phyloP scores from a whole-genome alignment of 2,888 invertebrate genomes.

The Tridacna crocea region DNA sequence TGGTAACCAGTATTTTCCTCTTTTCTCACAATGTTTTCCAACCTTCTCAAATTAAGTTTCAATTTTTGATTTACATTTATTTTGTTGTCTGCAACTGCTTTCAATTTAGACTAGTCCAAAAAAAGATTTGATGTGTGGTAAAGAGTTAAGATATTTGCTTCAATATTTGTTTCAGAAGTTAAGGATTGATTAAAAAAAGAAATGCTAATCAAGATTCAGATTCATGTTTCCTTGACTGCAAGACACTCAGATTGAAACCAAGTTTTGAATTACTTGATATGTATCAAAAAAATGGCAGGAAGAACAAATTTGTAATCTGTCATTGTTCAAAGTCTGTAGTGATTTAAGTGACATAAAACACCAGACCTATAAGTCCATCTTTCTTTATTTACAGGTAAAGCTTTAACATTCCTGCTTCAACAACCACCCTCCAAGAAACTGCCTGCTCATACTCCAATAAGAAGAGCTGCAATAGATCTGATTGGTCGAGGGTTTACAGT shows the following conservation, averaged over 20 bases:
- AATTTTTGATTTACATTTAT: background rate
- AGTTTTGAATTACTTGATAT: no score
- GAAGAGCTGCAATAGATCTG: conserved; percentile 97
- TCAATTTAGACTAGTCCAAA: background rate
- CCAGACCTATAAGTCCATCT: no score
- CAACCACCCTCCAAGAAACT: conserved; percentile 92
- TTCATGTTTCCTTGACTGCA: no score
- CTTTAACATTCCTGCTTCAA: conserved; percentile 95
- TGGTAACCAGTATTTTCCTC: background rate
- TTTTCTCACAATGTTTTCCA: background rate
- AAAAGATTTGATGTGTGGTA: background rate
- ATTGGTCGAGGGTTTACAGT: conserved; percentile 98
- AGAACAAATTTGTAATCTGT: no score
- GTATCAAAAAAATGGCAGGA: no score
- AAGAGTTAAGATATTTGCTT: background rate
- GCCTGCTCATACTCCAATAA: conserved; percentile 93
- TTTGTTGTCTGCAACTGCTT: background rate
- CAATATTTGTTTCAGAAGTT: background rate
- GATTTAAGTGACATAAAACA: no score
- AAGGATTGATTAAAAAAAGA: no score
- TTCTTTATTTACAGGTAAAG: conserved; percentile 87
- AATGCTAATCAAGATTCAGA: no score
- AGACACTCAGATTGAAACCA: no score
- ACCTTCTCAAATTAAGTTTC: background rate
- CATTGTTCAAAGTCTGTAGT: no score